phyloP scores from a whole-genome alignment of 2,113 vertebrate genomes.

The Aythya baeri region DNA sequence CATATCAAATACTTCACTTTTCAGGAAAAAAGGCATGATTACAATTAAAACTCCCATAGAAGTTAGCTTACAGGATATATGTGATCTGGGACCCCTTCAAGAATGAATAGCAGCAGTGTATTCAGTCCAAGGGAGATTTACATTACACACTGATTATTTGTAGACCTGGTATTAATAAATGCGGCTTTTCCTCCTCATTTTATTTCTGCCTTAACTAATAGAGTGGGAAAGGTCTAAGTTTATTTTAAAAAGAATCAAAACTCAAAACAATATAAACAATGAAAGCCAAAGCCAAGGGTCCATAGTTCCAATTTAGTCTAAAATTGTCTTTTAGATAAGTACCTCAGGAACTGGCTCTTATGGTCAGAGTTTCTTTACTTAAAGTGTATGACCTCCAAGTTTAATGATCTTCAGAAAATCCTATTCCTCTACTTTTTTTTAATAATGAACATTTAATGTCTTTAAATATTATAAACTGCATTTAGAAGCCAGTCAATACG shows the following conservation, averaged over 20 bases:
- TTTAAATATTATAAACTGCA: conserved; percentile 6
- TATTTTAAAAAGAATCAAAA: conserved; percentile 35
- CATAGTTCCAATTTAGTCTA: not conserved
- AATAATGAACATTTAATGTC: not conserved
- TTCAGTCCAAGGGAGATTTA: conserved; percentile 4
- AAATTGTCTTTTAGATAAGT: not conserved
- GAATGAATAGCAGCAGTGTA: conserved; percentile 20
- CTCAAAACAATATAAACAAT: not conserved
- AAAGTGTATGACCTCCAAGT: not conserved
- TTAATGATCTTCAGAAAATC: not conserved
- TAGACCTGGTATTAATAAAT: conserved; percentile 54
- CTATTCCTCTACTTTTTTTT: not conserved
- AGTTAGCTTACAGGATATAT: not conserved
- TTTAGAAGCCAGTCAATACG: conserved; percentile 30
- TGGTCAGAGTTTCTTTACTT: not conserved
- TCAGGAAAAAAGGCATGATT: not conserved
- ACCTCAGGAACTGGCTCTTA: not conserved
- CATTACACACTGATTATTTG: conserved; percentile 23
- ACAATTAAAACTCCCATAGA: conserved; percentile 5
- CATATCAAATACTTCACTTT: conserved; percentile 7
- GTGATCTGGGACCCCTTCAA: not conserved
- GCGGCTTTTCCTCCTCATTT: conserved; percentile 11
- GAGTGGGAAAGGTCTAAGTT: not conserved
- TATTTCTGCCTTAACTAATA: conserved; percentile 9
- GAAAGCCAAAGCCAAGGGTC: not conserved